phyloP scores from a whole-genome alignment of 2,113 vertebrate genomes.

The Paradisaea rubra region DNA sequence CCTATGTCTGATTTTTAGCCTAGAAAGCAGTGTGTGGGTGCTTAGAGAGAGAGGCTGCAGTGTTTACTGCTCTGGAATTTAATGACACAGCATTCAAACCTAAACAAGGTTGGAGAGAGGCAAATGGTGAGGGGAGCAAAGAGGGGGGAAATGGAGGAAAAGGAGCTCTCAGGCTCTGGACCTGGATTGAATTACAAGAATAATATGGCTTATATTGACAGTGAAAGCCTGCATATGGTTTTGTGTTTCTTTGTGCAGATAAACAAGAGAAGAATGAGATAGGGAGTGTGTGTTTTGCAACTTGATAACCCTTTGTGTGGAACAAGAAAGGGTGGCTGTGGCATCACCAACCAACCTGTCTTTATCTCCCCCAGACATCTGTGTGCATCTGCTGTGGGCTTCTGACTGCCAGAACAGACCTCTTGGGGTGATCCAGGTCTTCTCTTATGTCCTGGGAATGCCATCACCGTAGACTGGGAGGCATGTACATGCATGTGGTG shows the following conservation, averaged over 20 bases:
- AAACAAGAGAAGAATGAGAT: not conserved
- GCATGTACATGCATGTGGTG: not conserved
- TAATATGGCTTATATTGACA: not conserved
- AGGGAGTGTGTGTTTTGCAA: not conserved
- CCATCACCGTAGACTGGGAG: not conserved
- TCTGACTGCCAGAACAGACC: not conserved
- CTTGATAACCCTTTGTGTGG: not conserved
- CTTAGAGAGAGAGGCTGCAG: not conserved
- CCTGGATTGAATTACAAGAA: conserved; percentile 38
- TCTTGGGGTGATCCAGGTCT: not conserved
- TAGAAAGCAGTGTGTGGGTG: not conserved
- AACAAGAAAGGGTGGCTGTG: not conserved
- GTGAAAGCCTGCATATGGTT: not conserved
- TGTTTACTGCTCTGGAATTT: conserved; percentile 4
- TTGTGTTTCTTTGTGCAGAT: not conserved
- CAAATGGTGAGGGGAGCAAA: not conserved
- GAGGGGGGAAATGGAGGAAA: not conserved
- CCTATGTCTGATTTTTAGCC: not conserved
- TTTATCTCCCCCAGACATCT: rapidly evolving
- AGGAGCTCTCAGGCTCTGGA: not conserved
- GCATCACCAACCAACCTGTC: not conserved
- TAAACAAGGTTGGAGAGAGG: conserved; percentile 7
- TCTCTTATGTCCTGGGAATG: not conserved
- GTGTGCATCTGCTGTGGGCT: not conserved
- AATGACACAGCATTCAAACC: conserved; percentile 12